phyloP scores from a whole-genome alignment of 2,888 invertebrate genomes.

The Proisotoma minuta region DNA sequence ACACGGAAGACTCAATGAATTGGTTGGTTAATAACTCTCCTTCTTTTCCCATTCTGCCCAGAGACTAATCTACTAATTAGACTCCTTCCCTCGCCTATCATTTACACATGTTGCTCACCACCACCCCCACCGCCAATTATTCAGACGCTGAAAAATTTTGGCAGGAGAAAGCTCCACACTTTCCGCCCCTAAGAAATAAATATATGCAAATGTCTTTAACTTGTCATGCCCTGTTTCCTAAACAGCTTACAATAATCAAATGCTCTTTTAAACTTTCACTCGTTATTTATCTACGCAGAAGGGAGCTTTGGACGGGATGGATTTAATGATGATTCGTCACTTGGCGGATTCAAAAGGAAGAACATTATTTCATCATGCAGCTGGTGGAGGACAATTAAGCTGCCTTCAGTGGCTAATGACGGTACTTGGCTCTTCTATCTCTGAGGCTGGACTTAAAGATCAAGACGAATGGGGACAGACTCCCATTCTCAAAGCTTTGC shows the following conservation, averaged over 20 bases:
- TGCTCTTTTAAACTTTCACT: too few species aligned
- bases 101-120: background rate
- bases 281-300: too few species aligned
- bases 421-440: slow-evolving; percentile 48
- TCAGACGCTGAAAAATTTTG: too few species aligned
- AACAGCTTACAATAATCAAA: too few species aligned
- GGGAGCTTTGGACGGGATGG: slow-evolving; percentile 48
- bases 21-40: slow-evolving; percentile 50
- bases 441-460: slow-evolving; percentile 50
- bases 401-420: slow-evolving; percentile 50
- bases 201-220: too few species aligned
- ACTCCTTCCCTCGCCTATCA: background rate
- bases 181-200: too few species aligned
- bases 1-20: slow-evolving; percentile 49
- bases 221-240: too few species aligned
- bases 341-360: slow-evolving; percentile 51
- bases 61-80: too few species aligned
- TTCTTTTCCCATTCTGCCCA: slow-evolving; percentile 3
- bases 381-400: slow-evolving; percentile 49
- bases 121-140: too few species aligned
- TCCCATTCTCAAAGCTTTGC: slow-evolving; percentile 50
- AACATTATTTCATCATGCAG: slow-evolving; percentile 50
- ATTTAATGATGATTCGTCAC: slow-evolving; percentile 51
- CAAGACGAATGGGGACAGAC: slow-evolving; percentile 51
- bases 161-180: too few species aligned